Evolutionary conservation across 2,888 invertebrate species (phyloP), one percentile per base, ranked within the genome.

Genomic region (Mesorhabditis belari): DNA sequence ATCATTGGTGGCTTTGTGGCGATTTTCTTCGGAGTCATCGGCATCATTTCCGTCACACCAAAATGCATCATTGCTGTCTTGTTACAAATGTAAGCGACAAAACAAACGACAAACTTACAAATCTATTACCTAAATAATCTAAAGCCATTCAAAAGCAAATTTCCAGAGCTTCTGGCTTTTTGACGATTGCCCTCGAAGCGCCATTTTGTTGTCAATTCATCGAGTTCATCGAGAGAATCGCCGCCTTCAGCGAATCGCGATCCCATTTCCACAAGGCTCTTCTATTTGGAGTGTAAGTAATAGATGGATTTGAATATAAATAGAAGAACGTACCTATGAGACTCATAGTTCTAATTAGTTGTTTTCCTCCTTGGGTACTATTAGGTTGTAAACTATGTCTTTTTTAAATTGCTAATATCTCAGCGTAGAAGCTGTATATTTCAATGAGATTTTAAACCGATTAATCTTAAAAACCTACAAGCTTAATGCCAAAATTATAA

Each of bases 161-260:
- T 68, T 75, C 62, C 54, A 86, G 86, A 80, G 79, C 92, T 66
- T 88, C 90, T 66, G 95, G 93, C 49, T 92, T 95, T 83, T 80
- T 90, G 66, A 88, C 91, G 65, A 86, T 93, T 73, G 87, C 89
- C 52, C 87, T 94, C 77, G 96, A 96, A 84, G 94, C 95, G 49
- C 96, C 96, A 0, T 95, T 91, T 82, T 95, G 94, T 84, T 96
- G 94, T 84, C 87, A 92, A 84, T 96, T 93, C 84, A 87, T 96
- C 70, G 95, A 94, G 81, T 90, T 90, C 85, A 92, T 95, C 61
- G 90, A 91, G 84, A 87, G 87, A 65, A 85, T 93, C 59, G 90
- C 91, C 63, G 88, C 77, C 60, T 88, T 87, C 84, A 87, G 74
- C 24, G 79, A 79, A 61, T 76, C 76, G 4, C 66, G 79, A 26